These are phyloP conservation scores for Bergia puertoricense DNA, from an alignment of 92 coral and sea anemone genomes.

Conservation along the genomic window DNA sequence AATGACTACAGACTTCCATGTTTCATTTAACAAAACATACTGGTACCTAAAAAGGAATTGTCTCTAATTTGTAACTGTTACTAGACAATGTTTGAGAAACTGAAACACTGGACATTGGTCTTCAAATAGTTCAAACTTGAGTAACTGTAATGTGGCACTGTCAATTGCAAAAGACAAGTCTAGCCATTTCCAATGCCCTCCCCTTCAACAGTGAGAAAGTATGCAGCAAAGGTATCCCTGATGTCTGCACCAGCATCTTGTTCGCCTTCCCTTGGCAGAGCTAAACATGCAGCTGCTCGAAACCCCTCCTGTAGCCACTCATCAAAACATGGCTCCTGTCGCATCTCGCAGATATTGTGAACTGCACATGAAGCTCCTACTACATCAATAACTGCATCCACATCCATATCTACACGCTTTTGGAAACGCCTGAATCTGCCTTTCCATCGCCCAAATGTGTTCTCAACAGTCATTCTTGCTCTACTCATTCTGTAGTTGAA, in stretches of 20 bases:
- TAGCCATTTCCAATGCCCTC: constrained; percentile 38
- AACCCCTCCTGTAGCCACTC: constrained; percentile 36
- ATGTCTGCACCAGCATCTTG: constrained; percentile 39
- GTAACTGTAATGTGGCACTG: no score
- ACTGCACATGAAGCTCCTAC: constrained; percentile 46
- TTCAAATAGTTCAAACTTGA: not conserved
- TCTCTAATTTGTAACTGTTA: no score
- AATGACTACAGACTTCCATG: no score
- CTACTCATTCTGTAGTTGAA: constrained; percentile 54
- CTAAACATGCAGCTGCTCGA: constrained; percentile 16
- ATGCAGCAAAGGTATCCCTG: constrained; percentile 46
- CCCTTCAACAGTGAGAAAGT: constrained; percentile 42
- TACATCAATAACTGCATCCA: constrained; percentile 19
- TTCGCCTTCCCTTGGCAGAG: not conserved
- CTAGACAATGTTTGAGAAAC: no score
- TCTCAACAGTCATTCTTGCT: constrained; percentile 59
- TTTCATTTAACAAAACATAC: no score
- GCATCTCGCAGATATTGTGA: constrained; percentile 35
- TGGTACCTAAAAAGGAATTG: not conserved
- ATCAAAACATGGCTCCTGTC: not conserved
- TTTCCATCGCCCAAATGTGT: constrained; percentile 63
- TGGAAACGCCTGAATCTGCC: constrained; percentile 51
- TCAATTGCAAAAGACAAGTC: not conserved
- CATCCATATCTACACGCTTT: constrained; percentile 50
- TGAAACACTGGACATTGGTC: no score